Percentiles rank a stretch among this genome's conserved stretches.
phyloP scores from a whole-genome alignment of 64 coral and sea anemone species.

The Orbicella faveolata region DNA sequence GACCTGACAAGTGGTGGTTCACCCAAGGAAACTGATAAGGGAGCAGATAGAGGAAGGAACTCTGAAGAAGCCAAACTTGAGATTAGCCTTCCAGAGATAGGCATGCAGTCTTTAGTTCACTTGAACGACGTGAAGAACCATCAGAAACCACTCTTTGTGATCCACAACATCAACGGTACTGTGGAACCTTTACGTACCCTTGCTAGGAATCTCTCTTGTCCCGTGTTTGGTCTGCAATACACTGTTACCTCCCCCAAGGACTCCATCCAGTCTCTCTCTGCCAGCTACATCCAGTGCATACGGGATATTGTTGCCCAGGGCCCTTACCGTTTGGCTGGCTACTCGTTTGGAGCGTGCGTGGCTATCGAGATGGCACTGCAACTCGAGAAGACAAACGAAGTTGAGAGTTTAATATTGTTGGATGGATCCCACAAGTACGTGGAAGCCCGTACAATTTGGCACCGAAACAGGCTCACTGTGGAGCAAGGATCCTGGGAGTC shows the following conservation, averaged over 20 bases:
- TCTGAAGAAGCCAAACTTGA: background rate
- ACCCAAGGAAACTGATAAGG: background rate
- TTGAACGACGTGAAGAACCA: constrained; percentile 71
- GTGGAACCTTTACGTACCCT: constrained; percentile 68
- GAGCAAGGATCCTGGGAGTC: constrained; percentile 50
- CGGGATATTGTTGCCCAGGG: constrained; percentile 58
- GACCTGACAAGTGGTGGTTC: constrained; percentile 52
- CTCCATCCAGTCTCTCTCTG: constrained; percentile 50
- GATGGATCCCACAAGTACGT: constrained; percentile 83
- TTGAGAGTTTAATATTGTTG: constrained; percentile 64
- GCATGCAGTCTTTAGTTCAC: constrained; percentile 23
- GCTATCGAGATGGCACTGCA: constrained; percentile 84
- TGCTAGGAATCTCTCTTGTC: constrained; percentile 53
- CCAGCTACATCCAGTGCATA: constrained; percentile 62
- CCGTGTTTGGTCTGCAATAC: constrained; percentile 70
- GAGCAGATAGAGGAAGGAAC: background rate
- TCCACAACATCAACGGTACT: constrained; percentile 81
- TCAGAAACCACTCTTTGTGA: constrained; percentile 60
- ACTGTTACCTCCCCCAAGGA: constrained; percentile 44
- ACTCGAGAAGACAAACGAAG: constrained; percentile 76
- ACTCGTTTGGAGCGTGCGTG: constrained; percentile 84
- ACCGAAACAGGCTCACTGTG: constrained; percentile 57
- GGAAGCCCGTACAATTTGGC: constrained; percentile 58
- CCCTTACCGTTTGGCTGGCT: constrained; percentile 68
- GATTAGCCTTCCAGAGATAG: background rate